Evolutionary conservation across 2,888 invertebrate genomes (phyloP), one percentile per base, ranked within the genome.

Genomic region (Leucophenga montana): DNA sequence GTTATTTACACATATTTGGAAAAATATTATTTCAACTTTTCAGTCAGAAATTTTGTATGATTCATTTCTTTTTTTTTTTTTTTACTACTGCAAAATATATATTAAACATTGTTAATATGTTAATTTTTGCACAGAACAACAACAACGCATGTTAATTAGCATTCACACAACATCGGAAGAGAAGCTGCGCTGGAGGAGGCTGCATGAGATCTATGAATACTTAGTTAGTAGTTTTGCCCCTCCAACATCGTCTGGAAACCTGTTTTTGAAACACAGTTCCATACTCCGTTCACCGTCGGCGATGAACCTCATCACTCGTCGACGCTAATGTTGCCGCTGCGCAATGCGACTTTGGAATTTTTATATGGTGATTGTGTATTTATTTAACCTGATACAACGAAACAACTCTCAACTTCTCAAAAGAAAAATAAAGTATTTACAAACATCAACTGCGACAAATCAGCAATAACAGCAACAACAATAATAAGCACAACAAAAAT

Each of bases 301-400:
- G 71, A n/a, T n/a, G n/a, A n/a, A n/a, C n/a, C 74, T 73, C 67
- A 61, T 77, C 61, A 71, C 56, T 33, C 33, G 33, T 33, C 8
- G 33, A 5, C 33, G 33, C 8, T 56, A 44, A 22, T 16, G 14
- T 72, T 77, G 77, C 64, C 56, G 14, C 5, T 79, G 73, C 75
- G 78, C 71, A 67, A 76, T 78, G 78, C 68, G 72, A 72, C 78
- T 75, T 77, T 73, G 77, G 75, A 76, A 78, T 70, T 73, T 73
- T 71, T 61, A 3, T 39, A 61, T 61, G 18, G 61, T 39, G 61
- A 39, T 61, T 44, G 61, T 61, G 39, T 20, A 39, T 20, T 22
- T 14, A 27, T 39, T 61, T 39, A 33, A 61, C 61, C 27, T 61
- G 39, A 16, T 61, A 31, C 57, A 31, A 31, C 27, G 8, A 39